Evolutionary conservation across 1,140 invertebrate genomes (phyloP).

Genomic region (Hypothenemus hampei): DNA sequence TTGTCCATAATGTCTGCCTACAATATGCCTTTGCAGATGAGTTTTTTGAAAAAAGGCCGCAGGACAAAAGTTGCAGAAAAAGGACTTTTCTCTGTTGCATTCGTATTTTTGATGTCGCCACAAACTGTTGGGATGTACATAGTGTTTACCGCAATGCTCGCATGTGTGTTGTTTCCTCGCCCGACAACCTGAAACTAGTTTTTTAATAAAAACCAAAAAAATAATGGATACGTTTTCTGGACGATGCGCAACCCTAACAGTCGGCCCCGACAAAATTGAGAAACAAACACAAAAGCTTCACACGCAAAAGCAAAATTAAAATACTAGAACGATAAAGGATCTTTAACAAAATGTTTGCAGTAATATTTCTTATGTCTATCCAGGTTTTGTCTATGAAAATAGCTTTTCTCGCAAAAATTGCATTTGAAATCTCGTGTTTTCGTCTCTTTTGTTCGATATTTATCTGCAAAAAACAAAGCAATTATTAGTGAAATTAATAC

Average conservation of each 20-base stretch:
- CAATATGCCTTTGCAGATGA: conserved; percentile 26
- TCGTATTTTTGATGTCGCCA: conserved; percentile 58
- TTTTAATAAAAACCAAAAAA: background rate
- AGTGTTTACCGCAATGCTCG: conserved; percentile 49
- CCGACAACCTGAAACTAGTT: background rate
- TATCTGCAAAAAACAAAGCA: too few relatives aligned
- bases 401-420: conserved; percentile 19
- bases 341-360: conserved; percentile 10
- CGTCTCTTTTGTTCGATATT: too few relatives aligned
- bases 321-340: conserved; percentile 2
- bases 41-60: conserved; percentile 31
- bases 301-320: background rate
- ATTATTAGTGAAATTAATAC: too few relatives aligned
- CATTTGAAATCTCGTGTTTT: conserved; percentile 17
- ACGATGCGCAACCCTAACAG: background rate
- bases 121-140: conserved; percentile 52
- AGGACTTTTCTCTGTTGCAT: conserved; percentile 50
- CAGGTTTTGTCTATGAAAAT: conserved; percentile 18
- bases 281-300: background rate
- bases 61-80: conserved; percentile 29
- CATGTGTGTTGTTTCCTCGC: conserved; percentile 11
- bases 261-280: background rate
- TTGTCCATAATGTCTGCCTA: conserved; percentile 15
- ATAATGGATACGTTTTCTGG: background rate
- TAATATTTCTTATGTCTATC: conserved; percentile 23